Percentiles rank a stretch among this genome's conserved stretches.
Evolutionary conservation across 2,888 invertebrate genomes (phyloP).

Genomic region (Pyrgus malvae): DNA sequence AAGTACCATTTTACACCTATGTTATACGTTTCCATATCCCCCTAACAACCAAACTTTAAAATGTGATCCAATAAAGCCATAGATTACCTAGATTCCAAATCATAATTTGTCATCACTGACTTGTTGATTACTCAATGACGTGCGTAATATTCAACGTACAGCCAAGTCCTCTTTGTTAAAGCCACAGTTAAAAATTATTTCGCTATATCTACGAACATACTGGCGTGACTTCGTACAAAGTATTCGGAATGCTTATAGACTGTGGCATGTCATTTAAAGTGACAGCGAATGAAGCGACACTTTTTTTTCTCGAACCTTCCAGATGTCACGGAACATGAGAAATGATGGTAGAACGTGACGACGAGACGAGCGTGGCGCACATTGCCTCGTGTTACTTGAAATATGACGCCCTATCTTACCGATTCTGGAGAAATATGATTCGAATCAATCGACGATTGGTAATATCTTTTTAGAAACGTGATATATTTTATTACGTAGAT

Average conservation of each 20-base stretch:
- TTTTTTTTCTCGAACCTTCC: constrained; percentile 42
- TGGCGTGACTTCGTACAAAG: not conserved
- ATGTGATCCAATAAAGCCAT: constrained; percentile 21
- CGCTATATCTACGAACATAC: not conserved
- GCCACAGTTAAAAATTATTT: not conserved
- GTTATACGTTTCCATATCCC: too few species aligned
- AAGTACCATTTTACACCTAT: too few species aligned
- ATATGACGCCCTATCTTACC: constrained; percentile 26
- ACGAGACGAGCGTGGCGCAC: constrained; percentile 30
- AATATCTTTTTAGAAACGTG: constrained; percentile 10
- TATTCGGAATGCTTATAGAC: not conserved
- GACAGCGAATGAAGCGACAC: constrained; percentile 22
- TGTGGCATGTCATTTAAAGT: constrained; percentile 16
- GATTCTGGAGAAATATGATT: constrained; percentile 23
- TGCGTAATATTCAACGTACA: constrained; percentile 8
- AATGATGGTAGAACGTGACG: constrained; percentile 48
- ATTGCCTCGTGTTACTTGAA: constrained; percentile 27
- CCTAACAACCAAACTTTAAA: not conserved
- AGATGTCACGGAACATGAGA: constrained; percentile 46
- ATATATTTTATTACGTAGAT: not conserved
- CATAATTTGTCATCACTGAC: constrained; percentile 24
- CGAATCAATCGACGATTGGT: constrained; percentile 24
- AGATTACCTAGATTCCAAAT: constrained; percentile 9
- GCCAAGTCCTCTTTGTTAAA: not conserved
- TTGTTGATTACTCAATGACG: constrained; percentile 24